Evolutionary conservation across 2,797 vertebrate genomes (phyloP).

Genomic region (Acropternis orthonyx): DNA sequence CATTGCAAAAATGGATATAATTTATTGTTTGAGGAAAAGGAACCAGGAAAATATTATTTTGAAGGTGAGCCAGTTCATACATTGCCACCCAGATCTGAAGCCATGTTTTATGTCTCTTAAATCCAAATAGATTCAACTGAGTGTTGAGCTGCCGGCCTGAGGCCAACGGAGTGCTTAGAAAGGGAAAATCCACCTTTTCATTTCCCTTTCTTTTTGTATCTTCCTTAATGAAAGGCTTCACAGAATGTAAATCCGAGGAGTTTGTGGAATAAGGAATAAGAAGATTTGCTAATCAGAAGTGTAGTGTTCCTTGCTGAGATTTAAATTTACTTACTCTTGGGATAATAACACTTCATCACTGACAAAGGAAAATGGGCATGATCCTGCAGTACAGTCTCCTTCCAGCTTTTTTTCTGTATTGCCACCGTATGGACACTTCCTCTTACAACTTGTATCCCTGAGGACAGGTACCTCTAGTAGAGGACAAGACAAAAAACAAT

Average conservation of each 20-base stretch:
- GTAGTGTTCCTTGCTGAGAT: not conserved
- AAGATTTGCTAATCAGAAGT: not conserved
- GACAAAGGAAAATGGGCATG: not conserved
- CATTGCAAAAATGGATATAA: constrained; percentile 50
- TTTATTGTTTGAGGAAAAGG: constrained; percentile 59
- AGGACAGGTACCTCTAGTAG: not conserved
- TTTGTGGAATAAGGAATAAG: not conserved
- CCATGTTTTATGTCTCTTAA: constrained; percentile 55
- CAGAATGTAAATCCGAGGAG: not conserved
- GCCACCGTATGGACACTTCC: not conserved
- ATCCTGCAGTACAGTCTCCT: not conserved
- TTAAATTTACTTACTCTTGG: not conserved
- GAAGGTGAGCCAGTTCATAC: constrained; percentile 59
- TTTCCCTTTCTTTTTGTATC: not conserved
- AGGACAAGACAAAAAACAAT: not conserved
- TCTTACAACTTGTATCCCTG: not conserved
- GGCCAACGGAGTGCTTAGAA: not conserved
- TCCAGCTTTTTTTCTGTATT: not conserved
- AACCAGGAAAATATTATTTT: constrained; percentile 56
- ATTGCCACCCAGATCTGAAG: constrained; percentile 67
- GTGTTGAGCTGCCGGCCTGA: constrained; percentile 23
- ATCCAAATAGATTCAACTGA: constrained; percentile 38
- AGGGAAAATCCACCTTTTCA: constrained; percentile 1
- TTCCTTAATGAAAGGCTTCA: not conserved
- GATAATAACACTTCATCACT: not conserved